These are phyloP conservation scores for Sebastes trivittatus DNA, from an alignment of 2,797 vertebrate species.

Conservation along the genomic window DNA sequence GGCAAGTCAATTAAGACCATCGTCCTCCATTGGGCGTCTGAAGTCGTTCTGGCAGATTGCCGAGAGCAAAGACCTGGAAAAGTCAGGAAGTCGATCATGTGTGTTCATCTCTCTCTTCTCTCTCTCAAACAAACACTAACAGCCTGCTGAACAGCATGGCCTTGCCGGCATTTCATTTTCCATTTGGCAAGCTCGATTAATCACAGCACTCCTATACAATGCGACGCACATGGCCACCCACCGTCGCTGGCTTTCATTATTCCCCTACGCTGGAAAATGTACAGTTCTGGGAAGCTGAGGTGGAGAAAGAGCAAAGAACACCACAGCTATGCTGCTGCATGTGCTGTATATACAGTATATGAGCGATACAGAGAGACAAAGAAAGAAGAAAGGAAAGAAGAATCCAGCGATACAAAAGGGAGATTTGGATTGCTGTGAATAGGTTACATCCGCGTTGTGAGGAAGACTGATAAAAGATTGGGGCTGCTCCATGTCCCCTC, in stretches of 20 bases:
- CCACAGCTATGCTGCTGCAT: not conserved
- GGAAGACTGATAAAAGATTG: constrained; percentile 72
- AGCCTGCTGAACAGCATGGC: constrained; percentile 59
- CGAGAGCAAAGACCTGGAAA: constrained; percentile 57
- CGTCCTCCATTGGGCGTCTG: constrained; percentile 46
- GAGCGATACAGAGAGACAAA: constrained; percentile 18
- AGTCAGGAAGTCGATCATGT: constrained; percentile 66
- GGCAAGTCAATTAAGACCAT: constrained; percentile 68
- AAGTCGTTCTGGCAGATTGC: constrained; percentile 52
- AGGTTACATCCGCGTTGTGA: constrained; percentile 44
- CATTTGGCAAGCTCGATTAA: constrained; percentile 84
- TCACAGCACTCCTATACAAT: constrained; percentile 74
- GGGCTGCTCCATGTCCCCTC: constrained; percentile 67
- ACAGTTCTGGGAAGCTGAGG: constrained; percentile 27
- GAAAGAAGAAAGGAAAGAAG: not conserved
- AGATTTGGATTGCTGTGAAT: constrained; percentile 55
- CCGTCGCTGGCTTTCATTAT: constrained; percentile 65
- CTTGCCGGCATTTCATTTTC: constrained; percentile 77
- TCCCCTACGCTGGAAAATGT: constrained; percentile 51
- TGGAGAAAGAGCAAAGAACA: constrained; percentile 21
- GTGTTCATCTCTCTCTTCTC: constrained; percentile 59
- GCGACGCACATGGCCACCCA: constrained; percentile 66
- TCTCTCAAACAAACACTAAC: constrained; percentile 64
- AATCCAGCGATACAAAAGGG: constrained; percentile 25
- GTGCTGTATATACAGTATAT: not conserved